These are phyloP conservation scores for Ovibos moschatus DNA, from an alignment of 2,113 vertebrate species.

Conservation along the genomic window DNA sequence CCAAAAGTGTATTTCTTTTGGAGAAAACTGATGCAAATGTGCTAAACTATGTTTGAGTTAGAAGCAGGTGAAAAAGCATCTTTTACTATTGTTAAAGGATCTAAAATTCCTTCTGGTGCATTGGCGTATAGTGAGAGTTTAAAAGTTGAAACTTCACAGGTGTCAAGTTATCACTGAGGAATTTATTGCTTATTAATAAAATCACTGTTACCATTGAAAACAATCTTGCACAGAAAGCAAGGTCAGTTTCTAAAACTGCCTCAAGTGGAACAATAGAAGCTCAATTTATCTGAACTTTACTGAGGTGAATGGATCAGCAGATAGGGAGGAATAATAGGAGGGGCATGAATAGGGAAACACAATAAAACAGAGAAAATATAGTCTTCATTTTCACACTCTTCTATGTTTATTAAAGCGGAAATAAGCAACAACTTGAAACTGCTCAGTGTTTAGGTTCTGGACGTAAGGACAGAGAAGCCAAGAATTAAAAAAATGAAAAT, in stretches of 20 bases:
- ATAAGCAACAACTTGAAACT: slow-evolving; percentile 34
- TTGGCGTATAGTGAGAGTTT: slow-evolving; percentile 47
- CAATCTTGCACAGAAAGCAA: slow-evolving; percentile 36
- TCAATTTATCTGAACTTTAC: slow-evolving; percentile 44
- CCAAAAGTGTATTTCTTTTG: slow-evolving; percentile 58
- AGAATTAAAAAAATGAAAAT: neutral
- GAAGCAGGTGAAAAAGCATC: slow-evolving; percentile 54
- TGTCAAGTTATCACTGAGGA: slow-evolving; percentile 56
- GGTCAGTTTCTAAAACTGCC: neutral
- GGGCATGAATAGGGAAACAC: neutral
- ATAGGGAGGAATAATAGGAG: neutral
- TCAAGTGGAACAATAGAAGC: neutral
- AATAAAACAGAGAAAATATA: slow-evolving; percentile 17
- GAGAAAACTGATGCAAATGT: slow-evolving; percentile 38
- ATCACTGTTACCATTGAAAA: slow-evolving; percentile 52
- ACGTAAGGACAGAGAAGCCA: neutral
- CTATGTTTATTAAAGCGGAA: slow-evolving; percentile 40
- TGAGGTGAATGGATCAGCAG: slow-evolving; percentile 10
- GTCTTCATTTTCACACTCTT: neutral
- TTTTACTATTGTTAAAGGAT: slow-evolving; percentile 57
- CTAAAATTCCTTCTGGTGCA: slow-evolving; percentile 41
- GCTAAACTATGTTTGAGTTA: slow-evolving; percentile 50
- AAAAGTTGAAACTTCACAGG: slow-evolving; percentile 56
- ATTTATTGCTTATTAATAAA: slow-evolving; percentile 68
- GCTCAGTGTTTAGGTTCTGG: slow-evolving; percentile 14